Conservation (phyloP, 2,797 vertebrate species). For the Emydoidea blandingii region DNA sequence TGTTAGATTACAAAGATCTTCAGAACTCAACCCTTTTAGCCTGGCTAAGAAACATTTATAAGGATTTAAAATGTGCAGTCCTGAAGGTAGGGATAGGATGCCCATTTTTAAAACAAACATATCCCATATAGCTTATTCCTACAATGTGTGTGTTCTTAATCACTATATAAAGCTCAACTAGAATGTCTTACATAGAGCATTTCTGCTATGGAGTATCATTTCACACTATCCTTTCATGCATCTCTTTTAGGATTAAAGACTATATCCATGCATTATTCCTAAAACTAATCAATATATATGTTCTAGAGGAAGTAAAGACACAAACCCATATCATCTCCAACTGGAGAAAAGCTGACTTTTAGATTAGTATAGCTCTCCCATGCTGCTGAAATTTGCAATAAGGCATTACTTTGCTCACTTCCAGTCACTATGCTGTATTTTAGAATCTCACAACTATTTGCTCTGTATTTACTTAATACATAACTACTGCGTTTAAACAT, state of each 20-base stretch:
- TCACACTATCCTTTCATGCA: background rate
- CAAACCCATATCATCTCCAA: slow-evolving; percentile 33
- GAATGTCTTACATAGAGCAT: background rate
- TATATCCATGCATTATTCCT: background rate
- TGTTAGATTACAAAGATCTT: background rate
- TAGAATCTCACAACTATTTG: slow-evolving; percentile 37
- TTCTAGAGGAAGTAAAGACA: slow-evolving; percentile 33
- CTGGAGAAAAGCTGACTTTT: background rate
- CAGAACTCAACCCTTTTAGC: background rate
- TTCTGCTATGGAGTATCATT: background rate
- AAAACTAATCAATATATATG: slow-evolving; percentile 11
- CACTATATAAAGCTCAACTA: background rate
- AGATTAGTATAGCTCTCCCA: slow-evolving; percentile 42
- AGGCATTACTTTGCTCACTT: slow-evolving; percentile 61
- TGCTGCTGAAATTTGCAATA: slow-evolving; percentile 42
- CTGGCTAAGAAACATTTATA: background rate
- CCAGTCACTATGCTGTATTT: background rate
- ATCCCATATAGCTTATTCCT: background rate
- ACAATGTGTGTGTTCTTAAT: background rate
- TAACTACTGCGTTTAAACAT: slow-evolving; percentile 3
- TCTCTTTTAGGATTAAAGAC: background rate
- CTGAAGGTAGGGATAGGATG: background rate
- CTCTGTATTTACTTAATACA: background rate
- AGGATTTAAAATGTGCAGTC: background rate
- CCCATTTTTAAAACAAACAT: background rate